Conservation (phyloP, 2,797 vertebrate genomes). For the Phoebastria nigripes region DNA sequence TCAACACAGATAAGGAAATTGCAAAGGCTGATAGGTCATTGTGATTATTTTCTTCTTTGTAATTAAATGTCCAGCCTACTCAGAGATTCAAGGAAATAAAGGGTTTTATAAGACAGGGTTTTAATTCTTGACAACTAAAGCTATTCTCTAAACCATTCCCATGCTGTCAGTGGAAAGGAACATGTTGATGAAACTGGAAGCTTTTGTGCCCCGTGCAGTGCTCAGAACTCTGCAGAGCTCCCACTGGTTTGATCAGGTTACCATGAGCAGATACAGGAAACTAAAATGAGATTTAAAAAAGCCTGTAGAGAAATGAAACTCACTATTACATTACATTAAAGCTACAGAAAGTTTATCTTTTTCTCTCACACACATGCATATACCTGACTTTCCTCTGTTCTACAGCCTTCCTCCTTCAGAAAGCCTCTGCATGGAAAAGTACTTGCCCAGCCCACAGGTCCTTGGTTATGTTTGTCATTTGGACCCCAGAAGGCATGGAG, state of each 20-base stretch:
- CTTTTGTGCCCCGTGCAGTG: not conserved
- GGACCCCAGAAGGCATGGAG: not conserved
- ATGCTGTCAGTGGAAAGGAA: not conserved
- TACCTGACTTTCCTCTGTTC: not conserved
- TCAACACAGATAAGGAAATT: not conserved
- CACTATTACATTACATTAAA: not conserved
- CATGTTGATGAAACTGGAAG: not conserved
- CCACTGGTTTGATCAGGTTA: constrained; percentile 3
- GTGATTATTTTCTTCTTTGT: not conserved
- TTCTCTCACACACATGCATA: not conserved
- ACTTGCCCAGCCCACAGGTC: not conserved
- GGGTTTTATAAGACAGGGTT: not conserved
- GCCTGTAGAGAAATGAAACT: not conserved
- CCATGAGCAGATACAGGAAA: not conserved
- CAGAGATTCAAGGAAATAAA: constrained; percentile 1
- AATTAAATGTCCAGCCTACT: not conserved
- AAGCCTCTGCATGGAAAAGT: not conserved
- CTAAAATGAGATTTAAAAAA: not conserved
- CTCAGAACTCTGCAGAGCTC: not conserved
- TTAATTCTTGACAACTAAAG: constrained; percentile 6
- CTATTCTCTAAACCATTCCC: not conserved
- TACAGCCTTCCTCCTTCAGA: not conserved
- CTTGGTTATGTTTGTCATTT: not conserved
- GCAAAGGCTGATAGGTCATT: not conserved
- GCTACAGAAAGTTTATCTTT: not conserved